Percentiles rank a stretch among this genome's conserved stretches.
These are phyloP conservation scores for Melanotus villosus DNA, from an alignment of 2,888 invertebrate species.

Conservation along the genomic window DNA sequence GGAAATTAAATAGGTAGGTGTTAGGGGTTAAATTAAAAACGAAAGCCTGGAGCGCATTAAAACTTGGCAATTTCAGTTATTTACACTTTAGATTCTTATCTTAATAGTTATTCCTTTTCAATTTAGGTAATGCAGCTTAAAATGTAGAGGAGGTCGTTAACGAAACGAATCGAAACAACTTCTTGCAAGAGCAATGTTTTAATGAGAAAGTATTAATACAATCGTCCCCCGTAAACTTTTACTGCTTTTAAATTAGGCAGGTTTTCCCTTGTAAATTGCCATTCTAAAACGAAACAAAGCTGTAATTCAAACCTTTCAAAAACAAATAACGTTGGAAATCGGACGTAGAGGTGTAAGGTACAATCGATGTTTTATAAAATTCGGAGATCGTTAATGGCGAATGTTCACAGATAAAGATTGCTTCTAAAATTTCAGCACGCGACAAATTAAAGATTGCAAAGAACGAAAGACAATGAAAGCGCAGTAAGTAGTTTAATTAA, in stretches of 20 bases:
- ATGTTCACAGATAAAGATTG: neutral
- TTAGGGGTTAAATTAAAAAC: conserved; percentile 21
- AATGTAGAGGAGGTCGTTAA: neutral
- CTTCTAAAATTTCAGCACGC: neutral
- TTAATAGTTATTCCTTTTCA: conserved; percentile 44
- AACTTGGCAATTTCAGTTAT: conserved; percentile 31
- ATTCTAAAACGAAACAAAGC: neutral
- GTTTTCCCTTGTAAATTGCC: neutral
- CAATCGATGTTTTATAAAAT: neutral
- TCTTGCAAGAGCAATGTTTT: neutral
- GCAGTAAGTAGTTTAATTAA: conserved; percentile 21
- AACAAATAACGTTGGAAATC: neutral
- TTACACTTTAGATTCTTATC: conserved; percentile 48
- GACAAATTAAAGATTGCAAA: conserved; percentile 13
- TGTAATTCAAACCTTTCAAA: neutral
- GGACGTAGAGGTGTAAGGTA: neutral
- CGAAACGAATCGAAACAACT: conserved; percentile 7
- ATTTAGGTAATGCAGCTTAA: conserved; percentile 34
- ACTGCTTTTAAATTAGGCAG: neutral
- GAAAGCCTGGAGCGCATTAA: conserved; percentile 1
- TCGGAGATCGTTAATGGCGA: neutral
- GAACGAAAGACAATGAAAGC: neutral
- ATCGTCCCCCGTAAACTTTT: conserved; percentile 1
- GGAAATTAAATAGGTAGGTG: conserved; percentile 33
- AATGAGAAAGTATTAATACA: conserved; percentile 8